A percentile compares a stretch with the other conserved stretches of the same genome.
Evolutionary conservation across 1,140 invertebrate genomes (phyloP).

Genomic region (Zaprionus taronus): DNA sequence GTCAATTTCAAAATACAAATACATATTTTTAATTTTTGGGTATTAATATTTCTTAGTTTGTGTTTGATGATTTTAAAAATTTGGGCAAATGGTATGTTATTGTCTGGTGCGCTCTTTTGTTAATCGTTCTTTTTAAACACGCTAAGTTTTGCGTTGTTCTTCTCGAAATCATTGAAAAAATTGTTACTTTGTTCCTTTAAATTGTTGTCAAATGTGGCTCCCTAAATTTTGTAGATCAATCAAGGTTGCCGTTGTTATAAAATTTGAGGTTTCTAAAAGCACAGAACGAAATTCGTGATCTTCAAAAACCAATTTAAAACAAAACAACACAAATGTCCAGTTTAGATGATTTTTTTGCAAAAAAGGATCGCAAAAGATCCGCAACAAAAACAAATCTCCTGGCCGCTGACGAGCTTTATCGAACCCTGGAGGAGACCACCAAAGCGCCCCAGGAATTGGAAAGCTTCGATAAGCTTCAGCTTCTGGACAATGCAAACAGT

Average conservation of each 20-base stretch:
- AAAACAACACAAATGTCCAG: slow-evolving; percentile 49
- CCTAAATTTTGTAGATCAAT: slow-evolving; percentile 5
- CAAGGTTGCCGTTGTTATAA: slow-evolving; percentile 26
- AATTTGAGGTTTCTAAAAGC: slow-evolving; percentile 49
- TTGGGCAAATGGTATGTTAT: too few relatives aligned
- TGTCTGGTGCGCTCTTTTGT: too few relatives aligned
- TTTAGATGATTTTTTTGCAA: slow-evolving; percentile 73
- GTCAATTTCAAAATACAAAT: too few relatives aligned
- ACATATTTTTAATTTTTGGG: too few relatives aligned
- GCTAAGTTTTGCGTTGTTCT: too few relatives aligned
- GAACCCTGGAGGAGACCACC: slow-evolving; percentile 62
- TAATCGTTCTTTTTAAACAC: too few relatives aligned
- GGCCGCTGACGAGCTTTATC: slow-evolving; percentile 67
- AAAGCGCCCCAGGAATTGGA: slow-evolving; percentile 32
- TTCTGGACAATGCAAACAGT: slow-evolving; percentile 12
- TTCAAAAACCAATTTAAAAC: slow-evolving; percentile 34
- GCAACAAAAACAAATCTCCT: slow-evolving; percentile 64
- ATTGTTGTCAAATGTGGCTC: slow-evolving; percentile 20
- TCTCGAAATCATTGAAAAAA: not conserved
- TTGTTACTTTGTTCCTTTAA: not conserved
- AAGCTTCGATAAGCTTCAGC: slow-evolving; percentile 14
- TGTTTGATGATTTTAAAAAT: too few relatives aligned
- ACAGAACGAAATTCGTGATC: slow-evolving; percentile 48
- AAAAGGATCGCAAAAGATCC: slow-evolving; percentile 63
- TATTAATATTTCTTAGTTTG: too few relatives aligned